A percentile compares a stretch with the other conserved stretches of the same genome.
phyloP scores from a whole-genome alignment of 2,113 vertebrate genomes.

The Jaculus jaculus region DNA sequence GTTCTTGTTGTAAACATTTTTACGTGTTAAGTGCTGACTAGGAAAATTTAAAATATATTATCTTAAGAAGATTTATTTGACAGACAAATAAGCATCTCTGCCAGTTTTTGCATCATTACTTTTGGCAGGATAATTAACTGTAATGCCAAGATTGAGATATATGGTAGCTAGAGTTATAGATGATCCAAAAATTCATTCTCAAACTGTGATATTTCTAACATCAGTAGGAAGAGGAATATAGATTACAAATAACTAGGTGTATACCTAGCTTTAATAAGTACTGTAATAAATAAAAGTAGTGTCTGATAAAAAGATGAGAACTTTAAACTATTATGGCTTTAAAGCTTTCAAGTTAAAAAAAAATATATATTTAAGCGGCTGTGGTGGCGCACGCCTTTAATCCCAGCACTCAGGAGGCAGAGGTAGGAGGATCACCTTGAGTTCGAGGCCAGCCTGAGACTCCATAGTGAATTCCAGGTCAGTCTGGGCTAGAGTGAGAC shows the following conservation, averaged over 20 bases:
- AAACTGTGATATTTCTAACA: conserved; percentile 71
- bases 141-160: conserved; percentile 76
- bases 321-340: conserved; percentile 40
- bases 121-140: conserved; percentile 78
- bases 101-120: conserved; percentile 80
- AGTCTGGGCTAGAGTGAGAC: too few relatives aligned
- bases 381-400: too few relatives aligned
- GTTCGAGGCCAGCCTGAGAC: too few relatives aligned
- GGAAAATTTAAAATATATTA: conserved; percentile 76
- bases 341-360: conserved; percentile 48
- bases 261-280: conserved; percentile 15
- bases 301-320: conserved; percentile 47
- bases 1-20: conserved; percentile 64
- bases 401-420: too few relatives aligned
- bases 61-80: conserved; percentile 76
- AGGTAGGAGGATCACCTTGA: too few relatives aligned
- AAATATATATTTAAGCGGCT: too few relatives aligned
- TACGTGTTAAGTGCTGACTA: conserved; percentile 77
- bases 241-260: conserved; percentile 72
- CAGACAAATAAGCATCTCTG: conserved; percentile 76
- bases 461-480: too few relatives aligned
- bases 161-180: conserved; percentile 73
- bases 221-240: conserved; percentile 50
- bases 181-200: conserved; percentile 78
- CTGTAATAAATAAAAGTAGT: conserved; percentile 40